Evolutionary conservation across 1,140 invertebrate genomes (phyloP).

Genomic region (Mylabris phalerata): DNA sequence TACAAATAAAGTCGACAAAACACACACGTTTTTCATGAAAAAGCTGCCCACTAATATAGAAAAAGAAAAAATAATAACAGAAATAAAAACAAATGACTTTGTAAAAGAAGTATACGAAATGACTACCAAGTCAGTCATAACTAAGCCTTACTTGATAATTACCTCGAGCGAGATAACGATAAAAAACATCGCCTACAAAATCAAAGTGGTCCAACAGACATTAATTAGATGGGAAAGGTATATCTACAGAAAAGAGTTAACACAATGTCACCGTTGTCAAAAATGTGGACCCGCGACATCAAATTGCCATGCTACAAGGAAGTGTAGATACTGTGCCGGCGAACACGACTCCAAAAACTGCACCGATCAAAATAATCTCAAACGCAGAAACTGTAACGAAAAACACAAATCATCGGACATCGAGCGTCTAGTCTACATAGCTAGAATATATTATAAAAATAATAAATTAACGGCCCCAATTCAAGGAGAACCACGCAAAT

Average conservation of each 20-base stretch:
- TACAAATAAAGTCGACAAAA: conserved; percentile 8
- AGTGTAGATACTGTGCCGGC: conserved; percentile 35
- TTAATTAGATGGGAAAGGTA: background rate
- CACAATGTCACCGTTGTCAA: conserved; percentile 22
- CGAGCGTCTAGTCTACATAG: conserved; percentile 1
- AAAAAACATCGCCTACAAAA: conserved; percentile 12
- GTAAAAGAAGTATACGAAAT: background rate
- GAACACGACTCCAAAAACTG: conserved; percentile 31
- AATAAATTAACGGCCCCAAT: background rate
- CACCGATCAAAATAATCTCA: conserved; percentile 10
- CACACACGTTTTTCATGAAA: conserved; percentile 9
- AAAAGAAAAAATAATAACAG: background rate
- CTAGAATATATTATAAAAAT: background rate
- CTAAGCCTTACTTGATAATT: background rate
- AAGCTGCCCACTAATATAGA: background rate
- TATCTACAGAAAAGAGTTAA: too few relatives aligned
- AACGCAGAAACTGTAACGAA: conserved; percentile 29
- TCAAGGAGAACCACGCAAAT: background rate
- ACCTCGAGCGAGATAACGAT: background rate
- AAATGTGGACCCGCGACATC: conserved; percentile 31
- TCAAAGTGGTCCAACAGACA: conserved; percentile 25
- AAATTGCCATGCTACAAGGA: conserved; percentile 27
- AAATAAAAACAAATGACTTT: background rate
- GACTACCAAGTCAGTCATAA: background rate
- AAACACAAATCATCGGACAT: conserved; percentile 24